Evolutionary conservation across 2,888 invertebrate species (phyloP), one percentile per base, ranked within the genome.

Genomic region (Drosophila rellima): DNA sequence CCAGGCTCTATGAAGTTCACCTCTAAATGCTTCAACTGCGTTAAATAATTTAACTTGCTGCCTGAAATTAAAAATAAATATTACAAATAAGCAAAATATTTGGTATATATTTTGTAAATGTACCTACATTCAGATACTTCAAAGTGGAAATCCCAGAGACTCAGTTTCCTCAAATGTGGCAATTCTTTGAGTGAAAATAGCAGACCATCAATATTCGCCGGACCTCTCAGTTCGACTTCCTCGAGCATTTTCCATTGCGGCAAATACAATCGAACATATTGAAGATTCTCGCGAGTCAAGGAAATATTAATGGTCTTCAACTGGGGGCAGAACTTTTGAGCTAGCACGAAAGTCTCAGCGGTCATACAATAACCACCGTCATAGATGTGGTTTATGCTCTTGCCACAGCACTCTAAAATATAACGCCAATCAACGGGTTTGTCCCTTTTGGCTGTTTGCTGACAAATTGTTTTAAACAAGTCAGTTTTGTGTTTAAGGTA

Each of bases 281-380:
- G 31, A 4, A 59, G 3, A 47, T 57, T 57, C 10, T 42, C 31
- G 10, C 5, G 15, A 20, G 40, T 40, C 15, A 59, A 31, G 1
- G 48, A 33, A 5, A 59, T 31, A 40, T 59, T 59, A 10, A 59
- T 15, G 2, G 29, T 29, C 50, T 23, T 59, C 11, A 59, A 11
- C n/a, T 50, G 8, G 5, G 50, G 50, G 15, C 59, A 59, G 23
- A 29, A 50, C 17, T 50, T 29, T 13, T 31, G 59, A 8, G 59
- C 50, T 3, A 59, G 29, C 11, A 11, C 11, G 13, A 40, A 48
- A 0, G 20, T 29, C 20, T 44, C 33, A 6, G 7, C 23, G 13
- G 20, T 60, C 40, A 60, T 44, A 7, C 18, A 44, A 26, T 60
- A 60, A 10, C 50, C 50, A 13, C 60, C 60, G 26, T 51, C 51